These are phyloP conservation scores for Hucho hucho DNA, from an alignment of 2,113 vertebrate genomes.

Conservation along the genomic window DNA sequence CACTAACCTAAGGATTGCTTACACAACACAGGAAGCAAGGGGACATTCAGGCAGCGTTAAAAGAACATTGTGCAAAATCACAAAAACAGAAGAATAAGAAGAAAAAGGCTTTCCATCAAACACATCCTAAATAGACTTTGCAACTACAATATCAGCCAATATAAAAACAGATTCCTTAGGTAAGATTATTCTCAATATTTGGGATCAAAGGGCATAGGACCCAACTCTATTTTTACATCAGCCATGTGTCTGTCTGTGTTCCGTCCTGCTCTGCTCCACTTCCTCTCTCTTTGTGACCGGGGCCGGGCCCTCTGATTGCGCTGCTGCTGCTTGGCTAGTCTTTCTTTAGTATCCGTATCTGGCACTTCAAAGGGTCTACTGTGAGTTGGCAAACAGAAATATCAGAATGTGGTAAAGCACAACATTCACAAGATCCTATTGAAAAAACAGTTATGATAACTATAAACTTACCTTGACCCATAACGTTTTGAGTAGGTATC, in stretches of 20 bases:
- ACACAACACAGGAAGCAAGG: constrained; percentile 31
- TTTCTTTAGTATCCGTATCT: constrained; percentile 73
- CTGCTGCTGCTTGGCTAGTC: constrained; percentile 77
- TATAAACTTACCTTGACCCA: constrained; percentile 81
- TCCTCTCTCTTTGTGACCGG: constrained; percentile 77
- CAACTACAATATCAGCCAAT: constrained; percentile 15
- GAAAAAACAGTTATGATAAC: constrained; percentile 5
- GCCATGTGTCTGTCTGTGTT: constrained; percentile 85
- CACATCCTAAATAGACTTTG: constrained; percentile 27
- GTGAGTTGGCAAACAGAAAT: constrained; percentile 76
- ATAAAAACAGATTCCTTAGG: constrained; percentile 36
- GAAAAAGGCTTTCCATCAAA: constrained; percentile 34
- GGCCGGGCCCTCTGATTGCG: constrained; percentile 77
- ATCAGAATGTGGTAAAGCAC: constrained; percentile 16
- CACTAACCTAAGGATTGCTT: constrained; percentile 25
- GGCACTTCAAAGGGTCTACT: constrained; percentile 84
- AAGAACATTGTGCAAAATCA: constrained; percentile 66
- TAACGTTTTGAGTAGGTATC: constrained; percentile 74
- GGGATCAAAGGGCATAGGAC: constrained; percentile 90
- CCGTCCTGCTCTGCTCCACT: constrained; percentile 82
- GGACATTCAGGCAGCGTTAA: constrained; percentile 57
- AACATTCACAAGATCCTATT: constrained; percentile 41
- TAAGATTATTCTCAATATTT: constrained; percentile 82
- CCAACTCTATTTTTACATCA: constrained; percentile 93
- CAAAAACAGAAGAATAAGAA: constrained; percentile 41